These are phyloP conservation scores for Beaufortia kweichowensis DNA, from an alignment of 2,113 vertebrate genomes.

Conservation along the genomic window DNA sequence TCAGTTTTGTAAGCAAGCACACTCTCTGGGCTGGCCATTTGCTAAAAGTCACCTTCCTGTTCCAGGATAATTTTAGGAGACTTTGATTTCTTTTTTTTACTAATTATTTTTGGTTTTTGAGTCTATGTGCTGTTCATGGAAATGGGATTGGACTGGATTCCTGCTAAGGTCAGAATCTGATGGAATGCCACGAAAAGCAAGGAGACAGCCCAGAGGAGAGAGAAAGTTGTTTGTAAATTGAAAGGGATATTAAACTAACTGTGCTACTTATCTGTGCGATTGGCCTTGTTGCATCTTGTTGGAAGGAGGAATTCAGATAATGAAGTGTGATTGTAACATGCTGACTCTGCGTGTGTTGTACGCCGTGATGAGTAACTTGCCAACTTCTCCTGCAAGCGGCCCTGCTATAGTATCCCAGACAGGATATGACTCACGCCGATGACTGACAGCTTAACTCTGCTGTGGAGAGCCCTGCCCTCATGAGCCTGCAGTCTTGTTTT, in stretches of 20 bases:
- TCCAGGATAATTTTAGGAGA: slow-evolving; percentile 22
- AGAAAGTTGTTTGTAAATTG: slow-evolving; percentile 51
- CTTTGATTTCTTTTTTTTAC: neutral
- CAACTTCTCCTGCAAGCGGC: slow-evolving; percentile 13
- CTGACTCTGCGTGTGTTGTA: slow-evolving; percentile 2
- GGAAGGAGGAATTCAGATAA: slow-evolving; percentile 22
- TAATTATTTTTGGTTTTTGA: neutral
- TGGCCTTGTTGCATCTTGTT: slow-evolving; percentile 60
- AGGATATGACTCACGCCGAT: slow-evolving; percentile 13
- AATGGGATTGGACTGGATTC: slow-evolving; percentile 15
- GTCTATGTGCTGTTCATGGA: neutral
- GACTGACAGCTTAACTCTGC: slow-evolving; percentile 14
- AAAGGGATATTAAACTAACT: slow-evolving; percentile 53
- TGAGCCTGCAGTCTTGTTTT: slow-evolving; percentile 19
- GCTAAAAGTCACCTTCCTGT: slow-evolving; percentile 38
- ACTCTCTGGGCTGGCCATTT: slow-evolving; percentile 60
- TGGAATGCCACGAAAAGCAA: neutral
- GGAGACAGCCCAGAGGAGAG: slow-evolving; percentile 32
- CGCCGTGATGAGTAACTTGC: slow-evolving; percentile 15
- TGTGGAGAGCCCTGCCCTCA: slow-evolving; percentile 2
- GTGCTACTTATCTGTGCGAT: slow-evolving; percentile 67
- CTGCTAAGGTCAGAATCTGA: neutral
- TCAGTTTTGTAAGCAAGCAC: slow-evolving; percentile 64
- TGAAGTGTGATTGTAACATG: slow-evolving; percentile 12
- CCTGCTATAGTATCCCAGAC: neutral